Evolutionary conservation across 2,113 vertebrate genomes (phyloP).

Genomic region (Micronycteris hirsuta): DNA sequence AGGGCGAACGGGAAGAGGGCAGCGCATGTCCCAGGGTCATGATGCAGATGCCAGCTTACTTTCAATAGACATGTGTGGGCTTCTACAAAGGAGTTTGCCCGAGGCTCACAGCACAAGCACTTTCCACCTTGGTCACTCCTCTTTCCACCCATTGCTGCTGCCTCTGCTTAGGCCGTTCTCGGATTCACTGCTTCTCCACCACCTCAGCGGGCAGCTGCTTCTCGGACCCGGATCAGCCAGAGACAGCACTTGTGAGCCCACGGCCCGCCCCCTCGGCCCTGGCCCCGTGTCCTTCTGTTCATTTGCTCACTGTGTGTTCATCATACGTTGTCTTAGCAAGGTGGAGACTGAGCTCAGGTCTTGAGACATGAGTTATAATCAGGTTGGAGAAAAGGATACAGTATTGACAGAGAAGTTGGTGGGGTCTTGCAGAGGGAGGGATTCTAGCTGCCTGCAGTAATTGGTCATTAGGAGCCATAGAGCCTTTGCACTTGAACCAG

Average conservation of each 20-base stretch:
- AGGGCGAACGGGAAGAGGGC: neutral
- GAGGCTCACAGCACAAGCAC: neutral
- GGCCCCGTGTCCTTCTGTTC: neutral
- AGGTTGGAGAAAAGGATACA: neutral
- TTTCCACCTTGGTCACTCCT: neutral
- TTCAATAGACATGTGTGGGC: neutral
- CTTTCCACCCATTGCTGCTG: too few relatives aligned
- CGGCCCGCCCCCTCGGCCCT: too few relatives aligned
- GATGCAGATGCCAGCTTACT: too few relatives aligned
- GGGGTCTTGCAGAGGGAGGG: too few relatives aligned
- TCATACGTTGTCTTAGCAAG: neutral
- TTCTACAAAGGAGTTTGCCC: neutral
- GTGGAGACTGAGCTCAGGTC: neutral
- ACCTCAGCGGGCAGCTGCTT: neutral
- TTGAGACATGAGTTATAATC: neutral
- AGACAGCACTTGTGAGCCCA: accelerated
- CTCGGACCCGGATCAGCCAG: neutral
- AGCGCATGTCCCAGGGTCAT: neutral
- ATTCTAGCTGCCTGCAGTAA: neutral
- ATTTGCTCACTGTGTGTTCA: neutral
- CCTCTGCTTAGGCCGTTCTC: neutral
- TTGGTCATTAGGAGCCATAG: neutral
- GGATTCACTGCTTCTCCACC: neutral
- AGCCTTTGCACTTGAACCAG: neutral
- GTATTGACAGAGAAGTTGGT: neutral